Evolutionary conservation across 1,140 invertebrate species (phyloP).

Genomic region (Drosophila obscura): DNA sequence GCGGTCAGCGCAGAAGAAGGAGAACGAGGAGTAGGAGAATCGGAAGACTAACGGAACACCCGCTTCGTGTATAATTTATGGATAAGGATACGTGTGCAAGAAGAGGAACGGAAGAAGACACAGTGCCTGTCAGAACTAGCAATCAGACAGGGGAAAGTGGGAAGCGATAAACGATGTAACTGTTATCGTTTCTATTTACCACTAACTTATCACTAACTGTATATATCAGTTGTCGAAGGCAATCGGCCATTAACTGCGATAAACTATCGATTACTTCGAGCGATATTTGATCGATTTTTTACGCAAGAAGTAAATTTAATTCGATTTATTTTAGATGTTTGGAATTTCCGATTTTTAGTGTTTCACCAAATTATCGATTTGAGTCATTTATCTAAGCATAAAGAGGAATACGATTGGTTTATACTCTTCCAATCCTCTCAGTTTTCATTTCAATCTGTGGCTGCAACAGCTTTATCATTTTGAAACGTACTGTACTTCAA

Average conservation of each 20-base stretch:
- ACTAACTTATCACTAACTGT: no score
- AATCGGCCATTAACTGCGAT: background rate
- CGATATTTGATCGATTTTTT: background rate
- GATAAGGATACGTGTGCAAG: constrained; percentile 8
- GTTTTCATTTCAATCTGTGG: no score
- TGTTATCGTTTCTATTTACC: background rate
- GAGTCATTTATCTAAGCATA: no score
- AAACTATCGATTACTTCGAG: no score
- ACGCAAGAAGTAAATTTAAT: background rate
- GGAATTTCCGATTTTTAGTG: background rate
- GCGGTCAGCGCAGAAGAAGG: constrained; percentile 53
- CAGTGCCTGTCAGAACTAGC: background rate
- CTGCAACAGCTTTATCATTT: background rate
- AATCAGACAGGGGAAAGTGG: constrained; percentile 4
- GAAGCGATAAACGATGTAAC: background rate
- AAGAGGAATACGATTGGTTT: no score
- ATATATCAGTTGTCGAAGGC: no score
- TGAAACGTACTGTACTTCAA: background rate
- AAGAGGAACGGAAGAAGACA: constrained; percentile 2
- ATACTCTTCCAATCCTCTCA: no score
- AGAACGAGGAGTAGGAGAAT: constrained; percentile 1
- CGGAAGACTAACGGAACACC: constrained; percentile 39
- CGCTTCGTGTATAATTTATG: constrained; percentile 32
- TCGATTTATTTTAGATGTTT: background rate
- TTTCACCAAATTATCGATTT: no score